Conservation (phyloP, 2,113 vertebrate genomes). For the Odocoileus virginianus region DNA sequence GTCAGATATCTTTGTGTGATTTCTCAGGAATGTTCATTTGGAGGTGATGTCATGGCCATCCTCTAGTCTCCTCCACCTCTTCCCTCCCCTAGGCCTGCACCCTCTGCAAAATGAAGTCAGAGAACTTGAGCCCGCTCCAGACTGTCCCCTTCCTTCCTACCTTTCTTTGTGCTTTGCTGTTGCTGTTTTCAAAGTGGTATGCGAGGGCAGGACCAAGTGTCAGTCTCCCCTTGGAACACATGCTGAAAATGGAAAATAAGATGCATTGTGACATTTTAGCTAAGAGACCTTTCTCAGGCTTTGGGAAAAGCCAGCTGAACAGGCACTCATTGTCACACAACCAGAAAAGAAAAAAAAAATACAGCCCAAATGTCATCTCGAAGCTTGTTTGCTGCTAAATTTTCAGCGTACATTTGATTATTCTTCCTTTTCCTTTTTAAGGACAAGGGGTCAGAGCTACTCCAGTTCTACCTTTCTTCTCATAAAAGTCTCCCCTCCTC, state of each 20-base stretch:
- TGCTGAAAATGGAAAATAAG: constrained; percentile 80
- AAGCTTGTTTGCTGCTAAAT: constrained; percentile 52
- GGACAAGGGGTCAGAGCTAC: constrained; percentile 32
- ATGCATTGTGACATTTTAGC: constrained; percentile 81
- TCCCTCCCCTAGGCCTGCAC: neutral
- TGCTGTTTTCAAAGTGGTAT: constrained; percentile 73
- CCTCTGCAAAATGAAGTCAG: neutral
- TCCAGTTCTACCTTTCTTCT: constrained; percentile 44
- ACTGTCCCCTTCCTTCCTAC: constrained; percentile 18
- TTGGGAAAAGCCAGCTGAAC: constrained; percentile 71
- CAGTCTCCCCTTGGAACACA: constrained; percentile 74
- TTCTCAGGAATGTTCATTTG: neutral
- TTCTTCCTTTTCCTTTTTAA: constrained; percentile 72
- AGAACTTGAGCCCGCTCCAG: neutral
- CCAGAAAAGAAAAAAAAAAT: constrained; percentile 66
- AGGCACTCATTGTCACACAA: constrained; percentile 70
- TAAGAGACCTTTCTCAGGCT: constrained; percentile 78
- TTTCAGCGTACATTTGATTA: constrained; percentile 65
- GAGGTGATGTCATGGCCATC: neutral
- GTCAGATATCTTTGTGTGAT: neutral
- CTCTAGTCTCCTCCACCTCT: neutral
- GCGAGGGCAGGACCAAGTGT: constrained; percentile 73
- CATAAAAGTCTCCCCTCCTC: neutral
- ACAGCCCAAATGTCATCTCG: constrained; percentile 75
- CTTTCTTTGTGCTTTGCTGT: constrained; percentile 59